Evolutionary conservation across 2,797 vertebrate species (phyloP), one percentile per base, ranked within the genome.

Genomic region (Diplodus sargus): DNA sequence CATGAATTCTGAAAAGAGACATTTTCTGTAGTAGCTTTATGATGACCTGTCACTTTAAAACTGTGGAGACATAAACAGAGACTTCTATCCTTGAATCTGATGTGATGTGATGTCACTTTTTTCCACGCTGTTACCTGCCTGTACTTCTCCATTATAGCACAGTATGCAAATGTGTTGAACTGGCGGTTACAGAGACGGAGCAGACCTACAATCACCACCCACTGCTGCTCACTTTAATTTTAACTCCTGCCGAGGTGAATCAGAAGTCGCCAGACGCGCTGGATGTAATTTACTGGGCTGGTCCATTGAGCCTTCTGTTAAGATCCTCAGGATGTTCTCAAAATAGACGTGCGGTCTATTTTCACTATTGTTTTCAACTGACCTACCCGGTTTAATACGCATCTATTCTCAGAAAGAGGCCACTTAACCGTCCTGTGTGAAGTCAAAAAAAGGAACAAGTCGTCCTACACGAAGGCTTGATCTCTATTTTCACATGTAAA

Each of bases 341-440:
- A 76, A 87, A 90, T 90, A 91, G 79, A 63, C 3, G 20, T 0
- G 5, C 34, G 8, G 67, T 45, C 43, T 54, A 16, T 74, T 75
- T 63, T 30, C 23, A 47, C 54, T 74, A 54, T 90, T 91, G 72
- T 89, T 79, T 10, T 28, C 23, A 63, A 67, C 85, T 85, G 54
- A 64, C 71, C 51, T 0, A 63, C 85, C 89, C 16, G 17, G 90
- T 89, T 86, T 20, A 43, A 64, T 45, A 28, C n/a, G 17, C 8
- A 18, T 64, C 79, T 88, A 59, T 89, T 84, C 74, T 81, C 3
- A 12, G 79, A 64, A 28, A 53, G 28, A 78, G 15, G 3, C 0
- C 0, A 13, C 60, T 57, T 22, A 4, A 28, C 16, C 22, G 39
- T 59, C 30, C n/a, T 61, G 16, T 67, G 34, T 48, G 39, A 67